These are phyloP conservation scores for Drosophila carrolli DNA, from an alignment of 1,140 invertebrate genomes.

Conservation along the genomic window DNA sequence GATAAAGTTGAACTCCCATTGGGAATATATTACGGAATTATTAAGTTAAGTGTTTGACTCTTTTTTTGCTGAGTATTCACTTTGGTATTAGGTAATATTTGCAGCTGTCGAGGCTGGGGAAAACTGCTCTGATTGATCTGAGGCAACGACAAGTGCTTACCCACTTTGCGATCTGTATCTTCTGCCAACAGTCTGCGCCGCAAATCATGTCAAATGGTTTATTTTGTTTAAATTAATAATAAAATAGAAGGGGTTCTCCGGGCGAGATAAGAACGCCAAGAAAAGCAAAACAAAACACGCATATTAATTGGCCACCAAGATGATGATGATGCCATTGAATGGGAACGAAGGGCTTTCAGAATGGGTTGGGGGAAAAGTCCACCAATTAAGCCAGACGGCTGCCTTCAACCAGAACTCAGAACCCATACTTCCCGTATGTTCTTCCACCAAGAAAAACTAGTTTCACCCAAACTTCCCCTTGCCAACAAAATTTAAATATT, in stretches of 20 bases:
- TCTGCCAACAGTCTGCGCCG: conserved; percentile 15
- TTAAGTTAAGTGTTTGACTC: conserved; percentile 5
- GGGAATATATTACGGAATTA: conserved; percentile 1
- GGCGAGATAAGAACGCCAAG: conserved; percentile 29
- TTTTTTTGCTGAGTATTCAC: background rate
- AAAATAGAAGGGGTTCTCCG: conserved; percentile 11
- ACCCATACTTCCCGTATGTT: conserved; percentile 14
- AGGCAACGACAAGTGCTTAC: conserved; percentile 15
- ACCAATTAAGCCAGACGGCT: conserved; percentile 25
- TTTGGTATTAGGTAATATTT: conserved; percentile 7
- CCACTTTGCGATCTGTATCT: conserved; percentile 25
- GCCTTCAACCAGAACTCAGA: background rate
- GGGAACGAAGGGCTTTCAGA: conserved; percentile 4
- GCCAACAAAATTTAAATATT: background rate
- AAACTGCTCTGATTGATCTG: conserved; percentile 20
- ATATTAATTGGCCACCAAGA: conserved; percentile 49
- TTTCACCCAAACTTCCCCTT: background rate
- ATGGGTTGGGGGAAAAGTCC: conserved; percentile 4
- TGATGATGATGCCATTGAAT: conserved; percentile 4
- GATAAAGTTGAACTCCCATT: background rate
- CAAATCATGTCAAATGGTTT: conserved; percentile 40
- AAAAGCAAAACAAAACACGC: conserved; percentile 36
- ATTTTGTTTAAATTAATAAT: conserved; percentile 43
- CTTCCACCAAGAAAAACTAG: conserved; percentile 6
- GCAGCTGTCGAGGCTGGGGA: conserved; percentile 15